Conservation (phyloP, 2,113 vertebrate species). For the Nesogale talazaci region DNA sequence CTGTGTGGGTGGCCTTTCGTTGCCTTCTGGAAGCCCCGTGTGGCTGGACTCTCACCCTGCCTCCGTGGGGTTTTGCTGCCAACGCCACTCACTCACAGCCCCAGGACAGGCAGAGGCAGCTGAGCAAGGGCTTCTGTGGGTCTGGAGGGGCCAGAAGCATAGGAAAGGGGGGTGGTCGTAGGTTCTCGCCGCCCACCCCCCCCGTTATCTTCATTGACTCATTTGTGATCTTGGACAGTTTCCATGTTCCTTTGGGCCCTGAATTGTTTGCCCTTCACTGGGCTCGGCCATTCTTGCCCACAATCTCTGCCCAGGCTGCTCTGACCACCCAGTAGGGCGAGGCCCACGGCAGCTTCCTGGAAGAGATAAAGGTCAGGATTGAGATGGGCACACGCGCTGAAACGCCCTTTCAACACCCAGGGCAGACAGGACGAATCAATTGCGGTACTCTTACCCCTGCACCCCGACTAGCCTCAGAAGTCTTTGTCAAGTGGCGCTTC, state of each 20-base stretch:
- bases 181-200: background rate
- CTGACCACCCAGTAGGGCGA: background rate
- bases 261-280: background rate
- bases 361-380: background rate
- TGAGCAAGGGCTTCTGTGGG: background rate
- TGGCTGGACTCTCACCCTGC: slow-evolving; percentile 46
- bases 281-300: background rate
- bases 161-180: background rate
- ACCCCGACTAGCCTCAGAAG: background rate
- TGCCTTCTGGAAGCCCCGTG: background rate
- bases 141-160: background rate
- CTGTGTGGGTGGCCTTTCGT: background rate
- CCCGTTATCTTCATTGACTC: background rate
- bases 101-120: background rate
- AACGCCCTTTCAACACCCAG: background rate
- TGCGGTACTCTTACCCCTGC: background rate
- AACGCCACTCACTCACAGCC: background rate
- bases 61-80: background rate
- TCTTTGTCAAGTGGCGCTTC: background rate
- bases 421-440: background rate
- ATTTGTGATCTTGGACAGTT: background rate
- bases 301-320: background rate
- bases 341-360: background rate
- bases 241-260: background rate
- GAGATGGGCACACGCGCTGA: background rate